Conservation (phyloP, 1,140 invertebrate genomes). For the Bombus waltoni region DNA sequence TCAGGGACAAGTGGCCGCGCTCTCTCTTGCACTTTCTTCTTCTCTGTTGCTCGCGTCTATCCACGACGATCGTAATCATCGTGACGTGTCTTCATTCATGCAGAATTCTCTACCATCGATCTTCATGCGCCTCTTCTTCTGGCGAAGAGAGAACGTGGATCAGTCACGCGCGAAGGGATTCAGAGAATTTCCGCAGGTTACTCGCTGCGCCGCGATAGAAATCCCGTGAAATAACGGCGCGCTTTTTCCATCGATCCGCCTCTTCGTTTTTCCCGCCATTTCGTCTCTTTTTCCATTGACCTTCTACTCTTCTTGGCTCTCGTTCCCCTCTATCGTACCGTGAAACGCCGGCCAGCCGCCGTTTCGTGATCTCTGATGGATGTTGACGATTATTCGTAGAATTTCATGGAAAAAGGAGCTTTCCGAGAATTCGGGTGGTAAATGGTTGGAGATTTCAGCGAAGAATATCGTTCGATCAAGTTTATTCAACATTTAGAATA, state of each 20-base stretch:
- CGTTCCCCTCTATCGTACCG: not conserved
- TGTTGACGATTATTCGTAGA: not conserved
- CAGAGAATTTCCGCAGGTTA: conserved; percentile 51
- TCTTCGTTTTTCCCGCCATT: not conserved
- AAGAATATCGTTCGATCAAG: not conserved
- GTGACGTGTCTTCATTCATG: conserved; percentile 57
- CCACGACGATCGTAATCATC: conserved; percentile 32
- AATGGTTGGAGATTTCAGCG: not conserved
- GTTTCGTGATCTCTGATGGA: not conserved
- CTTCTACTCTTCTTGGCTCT: not conserved
- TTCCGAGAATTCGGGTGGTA: not conserved
- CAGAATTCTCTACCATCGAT: conserved; percentile 45
- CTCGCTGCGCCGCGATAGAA: conserved; percentile 6
- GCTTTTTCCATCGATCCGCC: conserved; percentile 17
- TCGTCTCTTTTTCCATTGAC: not conserved
- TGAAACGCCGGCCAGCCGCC: not conserved
- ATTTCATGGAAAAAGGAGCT: not conserved
- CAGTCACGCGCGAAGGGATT: conserved; percentile 62
- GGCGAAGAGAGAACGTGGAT: conserved; percentile 36
- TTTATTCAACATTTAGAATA: not conserved
- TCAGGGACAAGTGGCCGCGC: conserved; percentile 30
- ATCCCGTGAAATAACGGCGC: conserved; percentile 29
- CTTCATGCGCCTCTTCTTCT: not conserved
- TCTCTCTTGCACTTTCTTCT: not conserved
- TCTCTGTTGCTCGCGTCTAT: not conserved